Evolutionary conservation across 2,797 vertebrate species (phyloP).

Genomic region (Taeniopygia guttata): DNA sequence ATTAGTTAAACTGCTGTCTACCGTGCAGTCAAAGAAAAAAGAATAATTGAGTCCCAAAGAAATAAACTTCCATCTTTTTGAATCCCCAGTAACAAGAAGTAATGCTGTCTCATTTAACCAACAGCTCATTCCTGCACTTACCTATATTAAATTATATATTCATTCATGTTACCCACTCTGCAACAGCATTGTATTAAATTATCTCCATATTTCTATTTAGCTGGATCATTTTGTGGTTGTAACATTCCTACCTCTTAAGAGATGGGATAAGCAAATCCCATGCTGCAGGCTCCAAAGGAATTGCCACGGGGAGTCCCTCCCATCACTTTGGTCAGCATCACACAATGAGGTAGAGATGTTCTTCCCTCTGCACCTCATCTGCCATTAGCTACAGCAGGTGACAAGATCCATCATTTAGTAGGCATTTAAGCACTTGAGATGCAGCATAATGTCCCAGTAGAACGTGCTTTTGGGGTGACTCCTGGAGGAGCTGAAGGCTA

Average conservation of each 20-base stretch:
- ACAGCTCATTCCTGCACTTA: constrained; percentile 22
- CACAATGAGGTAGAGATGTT: background rate
- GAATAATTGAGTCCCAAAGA: background rate
- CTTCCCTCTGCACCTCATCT: background rate
- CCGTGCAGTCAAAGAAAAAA: background rate
- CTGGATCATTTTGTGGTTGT: background rate
- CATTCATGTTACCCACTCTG: background rate
- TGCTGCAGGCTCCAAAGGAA: background rate
- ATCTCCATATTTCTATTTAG: background rate
- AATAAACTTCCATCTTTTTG: constrained; percentile 15
- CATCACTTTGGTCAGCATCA: fast-evolving
- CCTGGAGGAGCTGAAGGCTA: background rate
- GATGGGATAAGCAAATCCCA: background rate
- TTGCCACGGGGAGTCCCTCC: background rate
- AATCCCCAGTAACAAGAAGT: background rate
- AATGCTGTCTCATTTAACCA: constrained; percentile 20
- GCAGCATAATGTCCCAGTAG: background rate
- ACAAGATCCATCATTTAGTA: background rate
- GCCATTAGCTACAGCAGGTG: background rate
- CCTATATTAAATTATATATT: constrained; percentile 43
- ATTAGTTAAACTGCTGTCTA: constrained; percentile 34
- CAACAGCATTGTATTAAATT: background rate
- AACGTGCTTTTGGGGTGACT: background rate
- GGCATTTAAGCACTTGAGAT: background rate
- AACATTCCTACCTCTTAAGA: background rate